Conservation (phyloP, 2,888 invertebrate genomes). For the Disparrhopalites patrizii region DNA sequence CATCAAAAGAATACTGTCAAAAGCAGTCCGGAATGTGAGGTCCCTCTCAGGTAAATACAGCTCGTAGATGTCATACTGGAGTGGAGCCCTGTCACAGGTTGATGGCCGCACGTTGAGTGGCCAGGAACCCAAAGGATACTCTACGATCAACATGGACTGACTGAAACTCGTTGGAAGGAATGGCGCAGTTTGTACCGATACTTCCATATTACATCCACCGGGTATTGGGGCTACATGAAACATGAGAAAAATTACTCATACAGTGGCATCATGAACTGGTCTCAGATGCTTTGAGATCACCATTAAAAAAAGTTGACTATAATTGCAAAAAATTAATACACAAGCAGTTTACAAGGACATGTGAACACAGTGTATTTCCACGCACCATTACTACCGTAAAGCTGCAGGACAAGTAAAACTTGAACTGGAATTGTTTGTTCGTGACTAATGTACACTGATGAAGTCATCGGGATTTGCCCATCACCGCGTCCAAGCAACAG, state of each 20-base stretch:
- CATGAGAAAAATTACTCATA: no score
- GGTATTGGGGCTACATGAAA: slow-evolving; percentile 66
- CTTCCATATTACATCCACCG: slow-evolving; percentile 73
- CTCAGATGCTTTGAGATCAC: no score
- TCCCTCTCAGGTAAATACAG: slow-evolving; percentile 61
- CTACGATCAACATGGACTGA: slow-evolving; percentile 56
- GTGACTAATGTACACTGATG: slow-evolving; percentile 55
- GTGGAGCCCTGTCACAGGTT: slow-evolving; percentile 50
- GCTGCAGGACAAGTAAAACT: slow-evolving; percentile 56
- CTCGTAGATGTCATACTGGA: slow-evolving; percentile 60
- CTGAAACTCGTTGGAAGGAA: slow-evolving; percentile 56
- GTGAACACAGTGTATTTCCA: no score
- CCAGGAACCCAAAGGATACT: slow-evolving; percentile 54
- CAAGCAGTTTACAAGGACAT: no score
- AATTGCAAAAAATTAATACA: no score
- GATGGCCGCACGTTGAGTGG: slow-evolving; percentile 51
- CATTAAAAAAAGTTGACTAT: no score
- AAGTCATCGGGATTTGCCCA: slow-evolving; percentile 37
- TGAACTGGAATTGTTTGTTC: slow-evolving; percentile 50
- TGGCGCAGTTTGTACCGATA: slow-evolving; percentile 60
- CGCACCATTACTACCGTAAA: slow-evolving; percentile 57
- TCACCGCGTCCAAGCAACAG: slow-evolving; percentile 51
- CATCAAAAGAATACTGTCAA: slow-evolving; percentile 61
- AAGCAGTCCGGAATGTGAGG: slow-evolving; percentile 59
- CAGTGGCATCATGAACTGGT: no score